Conservation (phyloP, 1,140 invertebrate genomes). For the Drosophila lacertosa region DNA sequence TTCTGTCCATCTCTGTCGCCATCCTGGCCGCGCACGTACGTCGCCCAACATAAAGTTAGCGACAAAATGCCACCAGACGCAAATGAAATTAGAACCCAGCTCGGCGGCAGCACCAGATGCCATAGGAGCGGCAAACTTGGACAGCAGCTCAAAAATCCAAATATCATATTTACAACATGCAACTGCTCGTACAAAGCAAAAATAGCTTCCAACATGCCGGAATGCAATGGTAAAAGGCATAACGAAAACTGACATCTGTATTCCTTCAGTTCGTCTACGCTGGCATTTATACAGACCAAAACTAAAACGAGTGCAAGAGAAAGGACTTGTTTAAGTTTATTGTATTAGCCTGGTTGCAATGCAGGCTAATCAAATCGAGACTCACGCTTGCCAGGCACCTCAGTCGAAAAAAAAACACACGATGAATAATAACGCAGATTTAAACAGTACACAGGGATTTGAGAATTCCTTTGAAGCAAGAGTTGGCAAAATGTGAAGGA, state of each 20-base stretch:
- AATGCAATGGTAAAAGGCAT: conserved; percentile 48
- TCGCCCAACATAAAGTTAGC: conserved; percentile 36
- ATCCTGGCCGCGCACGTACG: conserved; percentile 61
- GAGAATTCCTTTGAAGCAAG: not conserved
- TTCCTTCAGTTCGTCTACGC: conserved; percentile 42
- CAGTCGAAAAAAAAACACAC: not conserved
- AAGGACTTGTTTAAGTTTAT: conserved; percentile 4
- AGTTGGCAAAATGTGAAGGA: not conserved
- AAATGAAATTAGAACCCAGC: conserved; percentile 70
- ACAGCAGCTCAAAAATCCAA: conserved; percentile 70
- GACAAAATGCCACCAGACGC: conserved; percentile 69
- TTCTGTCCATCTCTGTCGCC: conserved; percentile 5
- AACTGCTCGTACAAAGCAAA: conserved; percentile 25
- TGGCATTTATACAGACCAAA: conserved; percentile 16
- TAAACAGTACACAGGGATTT: not conserved
- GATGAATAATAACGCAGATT: not conserved
- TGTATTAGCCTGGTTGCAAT: conserved; percentile 7
- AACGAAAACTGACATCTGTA: conserved; percentile 69
- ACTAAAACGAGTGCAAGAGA: not conserved
- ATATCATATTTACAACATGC: conserved; percentile 79
- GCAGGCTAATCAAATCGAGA: conserved; percentile 11
- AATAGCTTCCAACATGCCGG: conserved; percentile 20
- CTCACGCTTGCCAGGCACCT: not conserved
- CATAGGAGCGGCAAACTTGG: conserved; percentile 26
- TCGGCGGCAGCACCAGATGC: conserved; percentile 7